phyloP scores from a whole-genome alignment of 2,113 vertebrate genomes.

The Gulo gulo region DNA sequence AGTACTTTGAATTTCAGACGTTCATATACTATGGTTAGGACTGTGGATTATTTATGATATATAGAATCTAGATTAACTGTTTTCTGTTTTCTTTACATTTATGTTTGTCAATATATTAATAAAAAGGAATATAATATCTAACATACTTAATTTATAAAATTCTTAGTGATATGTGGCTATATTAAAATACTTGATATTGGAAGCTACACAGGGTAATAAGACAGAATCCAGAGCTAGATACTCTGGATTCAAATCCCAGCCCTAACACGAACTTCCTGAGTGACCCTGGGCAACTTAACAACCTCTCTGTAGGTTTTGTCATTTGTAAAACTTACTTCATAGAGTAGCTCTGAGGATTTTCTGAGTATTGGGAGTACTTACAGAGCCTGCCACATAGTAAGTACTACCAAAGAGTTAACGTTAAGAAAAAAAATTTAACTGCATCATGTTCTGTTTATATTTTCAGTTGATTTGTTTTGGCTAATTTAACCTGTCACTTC shows the following conservation, averaged over 20 bases:
- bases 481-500: background rate
- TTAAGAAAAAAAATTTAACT: background rate
- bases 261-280: background rate
- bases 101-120: background rate
- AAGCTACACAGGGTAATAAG: background rate
- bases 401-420: background rate
- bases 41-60: background rate
- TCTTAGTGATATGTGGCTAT: background rate
- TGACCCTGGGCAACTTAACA: background rate
- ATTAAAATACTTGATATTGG: background rate
- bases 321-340: background rate
- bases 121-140: background rate
- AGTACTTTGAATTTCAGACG: background rate
- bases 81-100: background rate
- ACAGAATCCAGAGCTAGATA: background rate
- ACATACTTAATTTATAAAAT: background rate
- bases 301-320: background rate
- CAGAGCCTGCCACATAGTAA: background rate
- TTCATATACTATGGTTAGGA: background rate
- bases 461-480: background rate
- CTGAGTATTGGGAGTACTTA: background rate
- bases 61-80: background rate
- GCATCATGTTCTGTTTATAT: background rate
- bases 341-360: background rate
- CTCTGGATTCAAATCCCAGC: background rate